A percentile compares a stretch with the other conserved stretches of the same genome.
Evolutionary conservation across 2,113 vertebrate species (phyloP).

Genomic region (Porphyrio hochstetteri): DNA sequence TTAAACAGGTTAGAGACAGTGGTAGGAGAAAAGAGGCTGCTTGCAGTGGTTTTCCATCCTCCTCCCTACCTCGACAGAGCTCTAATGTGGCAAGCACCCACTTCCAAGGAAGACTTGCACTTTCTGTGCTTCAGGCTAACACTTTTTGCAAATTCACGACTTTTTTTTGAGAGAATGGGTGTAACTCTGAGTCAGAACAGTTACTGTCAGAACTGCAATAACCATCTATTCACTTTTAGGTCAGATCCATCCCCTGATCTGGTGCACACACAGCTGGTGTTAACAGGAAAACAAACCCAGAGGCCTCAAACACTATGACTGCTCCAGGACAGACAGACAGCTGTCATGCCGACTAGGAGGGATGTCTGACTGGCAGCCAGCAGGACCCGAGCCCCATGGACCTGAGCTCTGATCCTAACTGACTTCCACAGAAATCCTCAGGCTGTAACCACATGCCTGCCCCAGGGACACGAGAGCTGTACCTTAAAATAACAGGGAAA

Average conservation of each 20-base stretch:
- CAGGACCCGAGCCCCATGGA: background rate
- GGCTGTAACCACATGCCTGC: background rate
- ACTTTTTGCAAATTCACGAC: background rate
- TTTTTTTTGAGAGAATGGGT: constrained; percentile 8
- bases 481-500: background rate
- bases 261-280: background rate
- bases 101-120: background rate
- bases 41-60: background rate
- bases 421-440: background rate
- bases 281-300: background rate
- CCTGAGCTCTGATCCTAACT: background rate
- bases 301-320: background rate
- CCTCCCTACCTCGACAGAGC: background rate
- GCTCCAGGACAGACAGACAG: background rate
- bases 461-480: background rate
- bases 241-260: background rate
- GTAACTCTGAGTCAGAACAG: constrained; percentile 19
- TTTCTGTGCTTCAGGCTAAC: constrained; percentile 24
- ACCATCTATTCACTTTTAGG: background rate
- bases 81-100: background rate
- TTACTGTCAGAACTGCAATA: background rate
- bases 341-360: accelerated
- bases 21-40: background rate
- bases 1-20: constrained; percentile 15
- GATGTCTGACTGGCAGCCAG: background rate